Base-by-base conservation (phyloP, 1,140 invertebrate species). In the Sinella curviseta region DNA sequence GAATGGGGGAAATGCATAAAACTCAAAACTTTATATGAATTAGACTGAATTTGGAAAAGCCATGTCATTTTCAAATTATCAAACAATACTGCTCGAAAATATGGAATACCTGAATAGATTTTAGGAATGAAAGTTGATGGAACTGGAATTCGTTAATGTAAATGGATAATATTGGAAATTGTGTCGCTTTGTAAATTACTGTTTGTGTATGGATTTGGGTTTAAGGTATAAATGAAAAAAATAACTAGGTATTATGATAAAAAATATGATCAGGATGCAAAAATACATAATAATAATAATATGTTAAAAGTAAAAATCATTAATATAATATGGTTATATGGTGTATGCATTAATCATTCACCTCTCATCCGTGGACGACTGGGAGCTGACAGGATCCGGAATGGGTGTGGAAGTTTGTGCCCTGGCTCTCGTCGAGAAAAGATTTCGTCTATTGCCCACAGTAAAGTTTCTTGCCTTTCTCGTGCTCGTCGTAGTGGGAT, bases 361-460 rank as follows among this genome's bases (percentile, higher is more conserved):
- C 81, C 78, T 80, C 65, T 82, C 77, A 24, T 82, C 78, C 17
- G 78, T 77, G 33, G n/a, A 14, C 16, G 76, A 33, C 16, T 65
- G n/a, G 1, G 31, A n/a, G 30, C 31, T 34, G n/a, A 34, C 78
- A 14, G 54, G 31, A 54, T 78, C 74, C 34, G 82, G 82, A 35
- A 82, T 81, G 12, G 82, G 77, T 31, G 85, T 82, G 1, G 81
- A 78, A 16, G 78, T 80, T 17, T 70, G 26, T 0, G n/a, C 81
- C 77, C 76, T 80, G 76, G 33, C 78, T 65, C 55, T 70, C 48
- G 80, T 84, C 79, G 84, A 79, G 79, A 81, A 85, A 57, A 82
- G 83, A 77, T 83, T 81, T 87, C 87, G 12, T 85, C 60, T 26
- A 83, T 85, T 80, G 4, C 77, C 73, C 57, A 79, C 77, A 2